Evolutionary conservation across 1,140 invertebrate genomes (phyloP).

Genomic region (Tetragonula clypearis): DNA sequence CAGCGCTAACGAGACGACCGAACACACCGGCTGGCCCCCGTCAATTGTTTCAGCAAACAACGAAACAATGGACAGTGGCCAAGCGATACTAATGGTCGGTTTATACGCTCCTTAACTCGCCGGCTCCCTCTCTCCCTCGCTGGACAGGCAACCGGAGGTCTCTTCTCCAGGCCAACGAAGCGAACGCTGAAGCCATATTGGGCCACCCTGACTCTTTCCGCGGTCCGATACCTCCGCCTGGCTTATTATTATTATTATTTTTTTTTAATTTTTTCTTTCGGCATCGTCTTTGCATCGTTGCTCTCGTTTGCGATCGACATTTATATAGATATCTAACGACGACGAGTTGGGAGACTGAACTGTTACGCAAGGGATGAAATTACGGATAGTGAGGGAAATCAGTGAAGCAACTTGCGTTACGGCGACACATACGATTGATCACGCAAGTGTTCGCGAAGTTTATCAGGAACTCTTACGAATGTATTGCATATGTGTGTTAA

Average conservation of each 20-base stretch:
- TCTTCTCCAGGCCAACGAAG: slow-evolving; percentile 32
- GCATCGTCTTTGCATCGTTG: neutral
- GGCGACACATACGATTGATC: no score
- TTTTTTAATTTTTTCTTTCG: neutral
- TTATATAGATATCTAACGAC: neutral
- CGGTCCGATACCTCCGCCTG: neutral
- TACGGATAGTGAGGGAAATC: no score
- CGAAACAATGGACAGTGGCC: slow-evolving; percentile 82
- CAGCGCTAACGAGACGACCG: slow-evolving; percentile 81
- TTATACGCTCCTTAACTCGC: slow-evolving; percentile 77
- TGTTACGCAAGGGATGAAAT: no score
- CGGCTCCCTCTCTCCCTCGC: slow-evolving; percentile 41
- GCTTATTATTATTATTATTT: no score
- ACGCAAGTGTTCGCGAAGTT: no score
- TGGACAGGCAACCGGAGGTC: slow-evolving; percentile 8
- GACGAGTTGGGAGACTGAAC: no score
- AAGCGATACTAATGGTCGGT: slow-evolving; percentile 80
- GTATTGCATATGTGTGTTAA: no score
- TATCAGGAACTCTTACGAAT: no score
- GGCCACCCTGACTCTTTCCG: slow-evolving; percentile 46
- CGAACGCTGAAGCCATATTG: slow-evolving; percentile 53
- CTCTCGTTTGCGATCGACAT: slow-evolving; percentile 1
- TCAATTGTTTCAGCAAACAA: slow-evolving; percentile 82
- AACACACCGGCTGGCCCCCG: slow-evolving; percentile 74
- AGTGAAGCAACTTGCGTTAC: no score